These are phyloP conservation scores for Caenorhabditis uteleia DNA, from an alignment of 2,888 invertebrate genomes.

Conservation along the genomic window DNA sequence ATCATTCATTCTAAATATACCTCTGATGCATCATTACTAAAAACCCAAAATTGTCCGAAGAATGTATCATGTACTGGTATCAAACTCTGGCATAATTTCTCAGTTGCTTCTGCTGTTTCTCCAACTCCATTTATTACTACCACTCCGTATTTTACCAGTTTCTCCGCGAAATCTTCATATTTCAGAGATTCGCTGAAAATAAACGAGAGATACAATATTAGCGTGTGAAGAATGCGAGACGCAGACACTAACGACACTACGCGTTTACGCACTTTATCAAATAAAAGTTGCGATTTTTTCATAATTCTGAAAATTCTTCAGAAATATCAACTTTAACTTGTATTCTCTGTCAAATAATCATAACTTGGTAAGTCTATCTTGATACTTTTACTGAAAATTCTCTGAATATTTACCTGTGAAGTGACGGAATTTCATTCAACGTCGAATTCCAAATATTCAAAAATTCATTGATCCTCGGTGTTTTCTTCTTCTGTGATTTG, in stretches of 20 bases:
- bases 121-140: constrained; percentile 53
- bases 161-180: constrained; percentile 46
- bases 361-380: no score
- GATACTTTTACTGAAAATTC: no score
- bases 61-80: constrained; percentile 78
- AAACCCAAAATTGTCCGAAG: constrained; percentile 81
- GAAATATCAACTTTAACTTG: not conserved
- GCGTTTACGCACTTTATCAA: no score
- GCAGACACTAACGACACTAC: no score
- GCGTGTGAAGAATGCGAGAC: constrained; percentile 38
- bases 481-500: constrained; percentile 13
- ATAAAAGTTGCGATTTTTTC: no score
- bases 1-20: not conserved
- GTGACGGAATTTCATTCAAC: constrained; percentile 34
- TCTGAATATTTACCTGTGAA: no score
- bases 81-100: constrained; percentile 73
- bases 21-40: constrained; percentile 68
- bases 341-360: not conserved
- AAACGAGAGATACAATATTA: no score
- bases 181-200: not conserved
- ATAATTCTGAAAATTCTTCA: not conserved
- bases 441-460: constrained; percentile 24
- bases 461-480: no score
- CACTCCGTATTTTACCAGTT: constrained; percentile 59
- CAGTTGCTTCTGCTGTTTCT: constrained; percentile 45